Evolutionary conservation across 2,113 vertebrate genomes (phyloP), one percentile per base, ranked within the genome.

Genomic region (Zosterops lateralis): DNA sequence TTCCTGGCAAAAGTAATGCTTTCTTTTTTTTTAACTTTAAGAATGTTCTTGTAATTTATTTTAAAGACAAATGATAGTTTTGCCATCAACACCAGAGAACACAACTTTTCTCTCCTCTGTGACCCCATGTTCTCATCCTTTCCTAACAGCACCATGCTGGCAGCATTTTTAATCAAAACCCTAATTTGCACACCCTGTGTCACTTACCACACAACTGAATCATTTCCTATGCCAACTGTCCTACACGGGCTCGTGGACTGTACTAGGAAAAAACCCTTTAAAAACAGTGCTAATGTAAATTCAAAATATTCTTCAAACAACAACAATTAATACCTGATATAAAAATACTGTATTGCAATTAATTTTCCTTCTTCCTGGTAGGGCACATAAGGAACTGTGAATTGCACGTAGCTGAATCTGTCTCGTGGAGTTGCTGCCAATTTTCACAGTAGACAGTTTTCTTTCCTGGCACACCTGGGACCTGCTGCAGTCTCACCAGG

Each of bases 361-460:
- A 0, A 36, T 56, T 70, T 68, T 45, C 34, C 32, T 75, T 25
- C 45, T 67, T 84, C 42, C 54, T 65, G 66, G 54, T 44, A 31
- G 28, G 51, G 14, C 28, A 56, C 13, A 12, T 51, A 64, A 81
- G 44, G 21, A 95, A 47, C 48, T n/a, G 53, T 45, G 29, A 87
- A 80, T 21, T 88, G 51, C 85, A 72, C 7, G n/a, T 14, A 80
- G 64, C 18, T 44, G 71, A 82, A 32, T 53, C 42, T 67, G 25
- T 17, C 26, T 26, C 2, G 3, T 64, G 68, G 44, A 84, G 40
- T 4, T 94, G 75, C 51, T 74, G 44, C 47, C 78, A 56, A 7
- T 66, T 95, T 97, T 92, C 86, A 62, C 73, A 70, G 11, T 6
- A 83, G 64, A 67, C 22, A 72, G 32, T 51, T 89, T 86, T 89